Conservation (phyloP, 2,888 invertebrate species). For the Synergus umbraculus region DNA sequence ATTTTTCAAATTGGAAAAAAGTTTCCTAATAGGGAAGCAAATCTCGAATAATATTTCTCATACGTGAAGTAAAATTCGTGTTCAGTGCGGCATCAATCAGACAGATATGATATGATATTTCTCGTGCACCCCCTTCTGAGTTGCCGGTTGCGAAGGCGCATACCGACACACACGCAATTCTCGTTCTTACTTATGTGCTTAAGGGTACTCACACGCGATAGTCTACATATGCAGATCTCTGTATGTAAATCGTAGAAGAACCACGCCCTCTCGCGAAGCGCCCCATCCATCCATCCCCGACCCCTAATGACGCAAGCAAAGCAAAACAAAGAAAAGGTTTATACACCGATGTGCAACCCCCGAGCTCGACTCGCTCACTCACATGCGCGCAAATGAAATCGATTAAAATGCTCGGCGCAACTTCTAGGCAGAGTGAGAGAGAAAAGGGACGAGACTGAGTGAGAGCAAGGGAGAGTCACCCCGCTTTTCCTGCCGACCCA, state of each 20-base stretch:
- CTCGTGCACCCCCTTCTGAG: slow-evolving; percentile 34
- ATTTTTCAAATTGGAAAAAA: background rate
- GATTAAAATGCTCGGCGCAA: slow-evolving; percentile 84
- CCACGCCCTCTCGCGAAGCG: slow-evolving; percentile 73
- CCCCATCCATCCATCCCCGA: slow-evolving; percentile 63
- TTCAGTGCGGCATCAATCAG: slow-evolving; percentile 30
- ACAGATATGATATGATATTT: slow-evolving; percentile 41
- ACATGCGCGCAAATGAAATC: slow-evolving; percentile 84
- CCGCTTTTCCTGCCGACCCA: slow-evolving; percentile 46
- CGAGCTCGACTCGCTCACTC: slow-evolving; percentile 77
- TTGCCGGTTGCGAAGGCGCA: slow-evolving; percentile 33
- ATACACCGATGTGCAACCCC: slow-evolving; percentile 75
- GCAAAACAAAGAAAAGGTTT: slow-evolving; percentile 80
- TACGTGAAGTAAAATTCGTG: slow-evolving; percentile 32
- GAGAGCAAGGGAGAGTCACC: slow-evolving; percentile 76
- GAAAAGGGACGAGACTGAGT: slow-evolving; percentile 59
- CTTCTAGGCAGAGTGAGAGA: slow-evolving; percentile 80
- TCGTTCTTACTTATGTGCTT: slow-evolving; percentile 52
- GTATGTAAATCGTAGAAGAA: slow-evolving; percentile 68
- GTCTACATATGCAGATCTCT: slow-evolving; percentile 43
- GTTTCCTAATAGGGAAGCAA: slow-evolving; percentile 7
- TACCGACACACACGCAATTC: slow-evolving; percentile 45
- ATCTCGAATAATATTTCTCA: slow-evolving; percentile 36
- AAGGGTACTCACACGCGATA: slow-evolving; percentile 37
- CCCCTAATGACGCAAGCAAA: slow-evolving; percentile 80